Evolutionary conservation across 2,888 invertebrate genomes (phyloP), one percentile per base, ranked within the genome.

Genomic region (Platycheirus albimanus): DNA sequence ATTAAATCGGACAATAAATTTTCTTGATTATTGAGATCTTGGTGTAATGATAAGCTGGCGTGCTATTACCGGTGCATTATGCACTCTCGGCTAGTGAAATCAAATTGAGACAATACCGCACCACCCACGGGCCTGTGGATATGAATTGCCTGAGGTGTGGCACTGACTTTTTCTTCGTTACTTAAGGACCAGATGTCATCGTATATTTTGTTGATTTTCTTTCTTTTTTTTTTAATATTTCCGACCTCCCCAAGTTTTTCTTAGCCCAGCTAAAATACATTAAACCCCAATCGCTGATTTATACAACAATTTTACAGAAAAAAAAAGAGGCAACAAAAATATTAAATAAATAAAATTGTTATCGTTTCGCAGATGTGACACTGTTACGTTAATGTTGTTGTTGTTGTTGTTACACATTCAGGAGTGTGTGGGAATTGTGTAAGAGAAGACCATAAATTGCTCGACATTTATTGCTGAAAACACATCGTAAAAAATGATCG

Each of bases 401-500:
- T 70, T 56, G 63, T 28, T 75, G 49, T 64, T 66, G 56, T 43
- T 54, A 8, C 24, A 28, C 13, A 4, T 54, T 38, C 51, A 10
- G 10, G 24, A 41, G 8, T 24, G 8, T 43, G 15, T 43, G 24
- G 8, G 49, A 20, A 13, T 52, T 58, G 10, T 61, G 45, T 24
- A 58, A 58, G 45, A 19, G 19, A n/a, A n/a, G 66, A 30, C 69
- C 67, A 83, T 83, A 83, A 78, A 83, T 78, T 78, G 72, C 17
- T 64, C 36, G 17, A 61, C 69, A 67, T 83, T 78, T 78, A 83
- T 83, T 72, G 78, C 83, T 78, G 54, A 63, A 67, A 83, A 83
- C 67, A 83, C 83, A 83, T 83, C 83, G 83, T 83, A 83, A 83
- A 83, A 78, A 78, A 83, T 83, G 83, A 83, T 83, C 83, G 78